phyloP scores from a whole-genome alignment of 2,888 invertebrate species.

The Eupeodes luniger region DNA sequence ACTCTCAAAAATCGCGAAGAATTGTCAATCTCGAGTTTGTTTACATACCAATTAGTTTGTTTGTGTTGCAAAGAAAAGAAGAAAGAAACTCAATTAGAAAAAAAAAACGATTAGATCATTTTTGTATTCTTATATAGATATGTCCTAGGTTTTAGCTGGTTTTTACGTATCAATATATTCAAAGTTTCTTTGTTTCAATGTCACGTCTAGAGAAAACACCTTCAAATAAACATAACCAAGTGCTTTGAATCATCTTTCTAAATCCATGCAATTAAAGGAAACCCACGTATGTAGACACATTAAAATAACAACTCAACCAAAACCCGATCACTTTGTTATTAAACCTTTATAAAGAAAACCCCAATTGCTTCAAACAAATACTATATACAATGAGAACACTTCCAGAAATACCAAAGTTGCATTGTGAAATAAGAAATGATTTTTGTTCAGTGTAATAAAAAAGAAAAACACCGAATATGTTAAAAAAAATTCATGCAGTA shows the following conservation, averaged over 20 bases:
- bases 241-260: too few relatives aligned
- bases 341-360: neutral
- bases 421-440: slow-evolving; percentile 10
- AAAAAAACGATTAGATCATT: too few relatives aligned
- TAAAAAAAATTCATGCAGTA: slow-evolving; percentile 6
- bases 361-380: neutral
- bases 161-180: too few relatives aligned
- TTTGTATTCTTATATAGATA: too few relatives aligned
- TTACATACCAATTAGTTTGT: neutral
- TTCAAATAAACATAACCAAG: too few relatives aligned
- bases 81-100: too few relatives aligned
- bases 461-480: neutral
- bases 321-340: neutral
- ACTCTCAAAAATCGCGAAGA: too few relatives aligned
- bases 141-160: too few relatives aligned
- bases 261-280: too few relatives aligned
- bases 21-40: neutral
- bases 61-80: neutral
- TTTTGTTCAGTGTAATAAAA: slow-evolving; percentile 1
- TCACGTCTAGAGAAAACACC: too few relatives aligned
- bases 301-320: neutral
- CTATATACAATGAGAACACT: neutral
- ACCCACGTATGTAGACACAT: too few relatives aligned
- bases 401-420: slow-evolving; percentile 1
- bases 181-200: too few relatives aligned